Percentiles rank a stretch among this genome's conserved stretches.
phyloP scores from a whole-genome alignment of 2,888 invertebrate species.

The Ferrisia virgata region DNA sequence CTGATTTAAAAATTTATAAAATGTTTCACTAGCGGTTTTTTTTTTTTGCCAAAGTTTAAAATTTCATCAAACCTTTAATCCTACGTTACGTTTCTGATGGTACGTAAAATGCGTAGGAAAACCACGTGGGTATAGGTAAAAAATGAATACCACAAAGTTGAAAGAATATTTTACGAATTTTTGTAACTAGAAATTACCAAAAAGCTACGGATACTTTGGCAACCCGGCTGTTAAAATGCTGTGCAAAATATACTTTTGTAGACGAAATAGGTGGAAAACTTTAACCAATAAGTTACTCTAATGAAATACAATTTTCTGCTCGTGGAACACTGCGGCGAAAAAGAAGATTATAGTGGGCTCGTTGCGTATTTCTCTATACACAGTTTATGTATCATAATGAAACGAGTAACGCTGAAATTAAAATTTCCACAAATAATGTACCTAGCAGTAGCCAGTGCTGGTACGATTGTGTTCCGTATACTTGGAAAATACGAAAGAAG shows the following conservation, averaged over 20 bases:
- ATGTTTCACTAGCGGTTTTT: background rate
- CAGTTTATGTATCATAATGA: background rate
- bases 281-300: background rate
- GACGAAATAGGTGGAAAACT: background rate
- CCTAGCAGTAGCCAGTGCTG: too few relatives aligned
- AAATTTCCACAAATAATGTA: too few relatives aligned
- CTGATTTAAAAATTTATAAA: background rate
- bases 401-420: background rate
- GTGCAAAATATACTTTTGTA: background rate
- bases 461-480: background rate
- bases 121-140: background rate
- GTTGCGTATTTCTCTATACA: background rate
- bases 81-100: too few relatives aligned
- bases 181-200: background rate
- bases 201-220: background rate
- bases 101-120: background rate
- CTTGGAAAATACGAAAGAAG: background rate
- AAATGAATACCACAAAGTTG: background rate
- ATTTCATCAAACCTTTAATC: background rate
- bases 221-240: background rate
- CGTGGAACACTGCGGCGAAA: background rate
- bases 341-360: background rate
- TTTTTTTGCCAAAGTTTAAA: background rate
- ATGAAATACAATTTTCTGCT: background rate
- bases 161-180: background rate